These are phyloP conservation scores for Ophthalmolycus amberensis DNA, from an alignment of 2,113 vertebrate genomes.

Conservation along the genomic window DNA sequence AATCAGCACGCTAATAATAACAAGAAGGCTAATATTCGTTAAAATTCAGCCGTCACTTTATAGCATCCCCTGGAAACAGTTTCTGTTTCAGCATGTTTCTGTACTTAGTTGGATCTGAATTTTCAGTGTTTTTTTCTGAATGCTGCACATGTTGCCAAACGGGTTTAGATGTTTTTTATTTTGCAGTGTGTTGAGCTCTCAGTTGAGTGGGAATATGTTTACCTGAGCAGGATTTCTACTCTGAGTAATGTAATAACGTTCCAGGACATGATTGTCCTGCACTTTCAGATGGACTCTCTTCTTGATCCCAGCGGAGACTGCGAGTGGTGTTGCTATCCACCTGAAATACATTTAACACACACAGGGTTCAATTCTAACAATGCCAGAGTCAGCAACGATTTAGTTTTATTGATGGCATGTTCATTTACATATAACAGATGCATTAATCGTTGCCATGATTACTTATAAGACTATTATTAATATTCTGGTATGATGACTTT, in stretches of 20 bases:
- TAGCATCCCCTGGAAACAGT: no score
- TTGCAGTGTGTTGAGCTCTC: no score
- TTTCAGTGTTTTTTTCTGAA: no score
- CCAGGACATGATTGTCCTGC: conserved; percentile 84
- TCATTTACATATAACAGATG: background rate
- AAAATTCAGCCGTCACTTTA: no score
- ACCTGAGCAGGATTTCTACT: conserved; percentile 88
- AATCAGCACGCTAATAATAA: no score
- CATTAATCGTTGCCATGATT: background rate
- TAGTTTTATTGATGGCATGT: background rate
- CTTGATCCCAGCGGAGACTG: conserved; percentile 84
- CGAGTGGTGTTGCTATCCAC: conserved; percentile 87
- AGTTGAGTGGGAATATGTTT: conserved; percentile 46
- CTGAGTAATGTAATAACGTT: conserved; percentile 84
- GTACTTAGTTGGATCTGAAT: no score
- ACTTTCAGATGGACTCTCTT: conserved; percentile 78
- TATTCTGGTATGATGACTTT: no score
- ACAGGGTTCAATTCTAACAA: background rate
- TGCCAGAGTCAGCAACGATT: background rate
- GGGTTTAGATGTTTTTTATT: no score
- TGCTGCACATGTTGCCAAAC: no score
- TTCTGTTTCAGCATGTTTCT: no score
- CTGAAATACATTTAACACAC: conserved; percentile 71
- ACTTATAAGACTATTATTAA: background rate
- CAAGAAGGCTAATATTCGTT: no score